Evolutionary conservation across 2,888 invertebrate species (phyloP).

Genomic region (Ophonus ardosiacus): DNA sequence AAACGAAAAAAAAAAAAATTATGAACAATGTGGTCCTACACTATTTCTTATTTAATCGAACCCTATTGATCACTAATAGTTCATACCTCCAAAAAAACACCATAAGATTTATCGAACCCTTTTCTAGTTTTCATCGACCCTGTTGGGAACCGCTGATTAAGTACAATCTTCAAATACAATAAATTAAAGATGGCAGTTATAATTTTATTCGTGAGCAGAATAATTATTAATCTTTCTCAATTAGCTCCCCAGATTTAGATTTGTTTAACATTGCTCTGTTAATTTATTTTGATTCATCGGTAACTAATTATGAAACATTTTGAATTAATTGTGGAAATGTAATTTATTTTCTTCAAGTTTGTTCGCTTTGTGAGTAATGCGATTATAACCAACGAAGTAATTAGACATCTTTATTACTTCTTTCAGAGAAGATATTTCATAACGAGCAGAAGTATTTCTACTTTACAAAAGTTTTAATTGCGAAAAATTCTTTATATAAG

Average conservation of each 20-base stretch:
- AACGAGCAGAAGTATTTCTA: conserved; percentile 22
- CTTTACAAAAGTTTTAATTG: conserved; percentile 60
- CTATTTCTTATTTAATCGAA: no score
- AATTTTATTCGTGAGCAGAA: background rate
- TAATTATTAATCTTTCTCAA: conserved; percentile 3
- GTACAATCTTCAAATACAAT: no score
- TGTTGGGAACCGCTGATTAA: no score
- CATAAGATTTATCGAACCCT: no score
- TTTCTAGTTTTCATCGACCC: no score
- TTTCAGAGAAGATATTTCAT: conserved; percentile 51
- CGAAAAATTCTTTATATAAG: conserved; percentile 54
- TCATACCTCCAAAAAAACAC: no score
- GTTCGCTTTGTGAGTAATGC: conserved; percentile 54
- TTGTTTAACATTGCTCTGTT: conserved; percentile 20
- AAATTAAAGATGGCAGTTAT: no score
- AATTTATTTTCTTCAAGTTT: conserved; percentile 58
- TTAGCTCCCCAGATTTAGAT: conserved; percentile 7
- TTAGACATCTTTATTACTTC: conserved; percentile 59
- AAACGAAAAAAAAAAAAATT: no score
- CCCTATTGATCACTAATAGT: no score
- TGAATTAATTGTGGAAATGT: conserved; percentile 55
- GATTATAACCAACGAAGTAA: conserved; percentile 55
- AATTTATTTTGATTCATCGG: conserved; percentile 53
- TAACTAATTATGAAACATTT: conserved; percentile 56
- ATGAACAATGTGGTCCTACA: no score